Evolutionary conservation across 1,140 invertebrate genomes (phyloP).

Genomic region (Drosophila carrolli): DNA sequence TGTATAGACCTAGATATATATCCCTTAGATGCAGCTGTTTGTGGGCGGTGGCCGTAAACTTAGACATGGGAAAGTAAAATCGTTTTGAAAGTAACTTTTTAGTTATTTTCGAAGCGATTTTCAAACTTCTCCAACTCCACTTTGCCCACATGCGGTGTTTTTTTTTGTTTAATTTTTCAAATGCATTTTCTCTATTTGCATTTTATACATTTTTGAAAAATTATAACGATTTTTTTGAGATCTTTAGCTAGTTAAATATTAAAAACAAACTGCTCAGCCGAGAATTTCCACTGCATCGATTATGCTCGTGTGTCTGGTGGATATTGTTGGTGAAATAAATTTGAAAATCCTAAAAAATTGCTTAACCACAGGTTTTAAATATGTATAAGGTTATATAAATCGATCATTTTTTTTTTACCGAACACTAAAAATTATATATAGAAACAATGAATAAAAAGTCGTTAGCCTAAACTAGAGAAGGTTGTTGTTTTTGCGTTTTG

Average conservation of each 20-base stretch:
- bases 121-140: not conserved
- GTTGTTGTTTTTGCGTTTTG: conserved; percentile 6
- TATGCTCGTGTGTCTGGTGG: not conserved
- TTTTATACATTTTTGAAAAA: conserved; percentile 3
- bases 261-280: conserved; percentile 43
- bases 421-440: conserved; percentile 29
- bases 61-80: not conserved
- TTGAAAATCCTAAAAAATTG: conserved; percentile 73
- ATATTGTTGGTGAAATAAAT: conserved; percentile 29
- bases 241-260: conserved; percentile 36
- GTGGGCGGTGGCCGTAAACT: not conserved
- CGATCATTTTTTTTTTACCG: conserved; percentile 9
- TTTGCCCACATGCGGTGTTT: not conserved
- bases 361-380: conserved; percentile 62
- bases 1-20: not conserved
- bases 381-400: conserved; percentile 34
- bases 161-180: not conserved
- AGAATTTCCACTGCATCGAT: conserved; percentile 32
- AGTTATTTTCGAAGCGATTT: conserved; percentile 4
- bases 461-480: conserved; percentile 34
- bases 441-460: conserved; percentile 36
- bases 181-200: not conserved
- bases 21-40: conserved; percentile 9
- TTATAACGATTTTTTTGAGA: conserved; percentile 27
- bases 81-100: conserved; percentile 12